Evolutionary conservation across 2,797 vertebrate species (phyloP).

Genomic region (Zalophus californianus): DNA sequence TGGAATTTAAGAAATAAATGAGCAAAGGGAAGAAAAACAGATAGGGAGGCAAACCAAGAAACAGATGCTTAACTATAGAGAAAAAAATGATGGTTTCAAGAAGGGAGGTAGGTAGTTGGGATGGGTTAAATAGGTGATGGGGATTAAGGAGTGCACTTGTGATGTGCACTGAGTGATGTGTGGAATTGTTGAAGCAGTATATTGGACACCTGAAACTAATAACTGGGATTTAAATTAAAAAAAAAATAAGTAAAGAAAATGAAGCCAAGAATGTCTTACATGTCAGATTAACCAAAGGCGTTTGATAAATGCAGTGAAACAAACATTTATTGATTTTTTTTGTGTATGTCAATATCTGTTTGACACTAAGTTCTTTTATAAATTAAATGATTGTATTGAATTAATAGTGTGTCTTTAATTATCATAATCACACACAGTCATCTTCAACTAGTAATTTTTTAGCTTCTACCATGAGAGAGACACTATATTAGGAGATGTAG

Average conservation of each 20-base stretch:
- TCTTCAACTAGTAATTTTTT: not conserved
- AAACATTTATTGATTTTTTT: not conserved
- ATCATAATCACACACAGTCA: not conserved
- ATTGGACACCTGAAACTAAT: not conserved
- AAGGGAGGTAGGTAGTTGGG: not conserved
- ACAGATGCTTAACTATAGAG: not conserved
- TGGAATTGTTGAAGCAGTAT: not conserved
- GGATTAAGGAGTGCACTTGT: not conserved
- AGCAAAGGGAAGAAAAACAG: not conserved
- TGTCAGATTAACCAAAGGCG: not conserved
- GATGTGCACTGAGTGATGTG: not conserved
- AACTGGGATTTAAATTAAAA: not conserved
- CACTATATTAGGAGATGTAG: no score
- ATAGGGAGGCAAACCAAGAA: not conserved
- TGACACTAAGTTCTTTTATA: not conserved
- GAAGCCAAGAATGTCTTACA: not conserved
- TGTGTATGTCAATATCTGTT: not conserved
- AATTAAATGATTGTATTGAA: not conserved
- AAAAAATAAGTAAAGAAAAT: not conserved
- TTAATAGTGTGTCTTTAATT: not conserved
- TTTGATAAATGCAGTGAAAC: not conserved
- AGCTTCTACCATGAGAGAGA: not conserved
- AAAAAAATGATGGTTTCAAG: not conserved
- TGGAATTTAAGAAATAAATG: not conserved
- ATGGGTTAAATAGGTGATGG: not conserved